Evolutionary conservation across 2,797 vertebrate species (phyloP).

Genomic region (Enteromius unitaeniatus): DNA sequence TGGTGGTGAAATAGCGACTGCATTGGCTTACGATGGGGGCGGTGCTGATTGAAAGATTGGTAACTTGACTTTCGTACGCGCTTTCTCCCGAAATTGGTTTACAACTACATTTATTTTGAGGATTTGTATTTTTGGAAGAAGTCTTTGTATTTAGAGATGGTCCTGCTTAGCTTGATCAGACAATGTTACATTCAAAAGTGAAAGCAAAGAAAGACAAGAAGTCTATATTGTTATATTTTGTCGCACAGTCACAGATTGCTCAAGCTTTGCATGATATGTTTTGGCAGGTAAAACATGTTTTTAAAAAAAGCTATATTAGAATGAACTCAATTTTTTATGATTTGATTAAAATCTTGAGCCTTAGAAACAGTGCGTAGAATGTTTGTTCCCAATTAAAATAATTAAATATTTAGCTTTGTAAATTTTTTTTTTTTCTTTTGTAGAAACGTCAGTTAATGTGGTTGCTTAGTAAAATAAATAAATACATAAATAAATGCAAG

Average conservation of each 20-base stretch:
- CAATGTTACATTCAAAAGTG: not conserved
- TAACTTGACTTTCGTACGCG: too few relatives aligned
- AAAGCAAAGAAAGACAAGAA: not conserved
- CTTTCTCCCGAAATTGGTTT: too few relatives aligned
- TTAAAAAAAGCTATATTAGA: not conserved
- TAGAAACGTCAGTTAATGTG: too few relatives aligned
- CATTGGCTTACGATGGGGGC: too few relatives aligned
- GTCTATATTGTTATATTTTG: not conserved
- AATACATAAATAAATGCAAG: too few relatives aligned
- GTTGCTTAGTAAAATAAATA: not conserved
- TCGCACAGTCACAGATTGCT: not conserved
- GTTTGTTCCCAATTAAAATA: not conserved
- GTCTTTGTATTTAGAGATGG: too few relatives aligned
- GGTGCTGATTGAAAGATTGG: too few relatives aligned
- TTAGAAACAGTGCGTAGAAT: not conserved
- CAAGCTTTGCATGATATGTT: not conserved
- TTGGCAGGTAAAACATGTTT: not conserved
- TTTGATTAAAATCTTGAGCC: not conserved
- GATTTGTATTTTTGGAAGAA: not conserved
- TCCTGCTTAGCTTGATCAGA: not conserved
- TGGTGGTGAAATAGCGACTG: too few relatives aligned
- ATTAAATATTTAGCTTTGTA: not conserved
- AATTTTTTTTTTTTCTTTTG: too few relatives aligned
- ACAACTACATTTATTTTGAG: too few relatives aligned
- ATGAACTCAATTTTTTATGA: not conserved